phyloP scores from a whole-genome alignment of 2,113 vertebrate species.

The Larimichthys polyactis region DNA sequence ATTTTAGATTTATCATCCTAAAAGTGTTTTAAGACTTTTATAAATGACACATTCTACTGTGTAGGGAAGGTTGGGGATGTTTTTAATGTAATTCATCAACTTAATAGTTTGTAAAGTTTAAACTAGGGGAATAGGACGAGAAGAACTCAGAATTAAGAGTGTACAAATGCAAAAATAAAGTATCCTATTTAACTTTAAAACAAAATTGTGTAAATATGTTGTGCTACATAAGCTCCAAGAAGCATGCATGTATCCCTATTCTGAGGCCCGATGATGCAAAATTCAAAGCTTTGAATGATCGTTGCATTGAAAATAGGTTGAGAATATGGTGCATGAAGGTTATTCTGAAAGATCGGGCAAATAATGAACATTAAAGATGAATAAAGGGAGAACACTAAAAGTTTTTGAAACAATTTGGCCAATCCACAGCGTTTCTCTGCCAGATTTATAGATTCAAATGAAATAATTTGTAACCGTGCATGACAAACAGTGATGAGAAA shows the following conservation, averaged over 20 bases:
- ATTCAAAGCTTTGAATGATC: background rate
- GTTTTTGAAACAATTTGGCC: too few species aligned
- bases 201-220: background rate
- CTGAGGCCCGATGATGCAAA: background rate
- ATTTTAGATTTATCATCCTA: background rate
- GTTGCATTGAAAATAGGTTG: too few species aligned
- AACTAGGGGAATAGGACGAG: background rate
- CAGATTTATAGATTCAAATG: background rate
- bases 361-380: background rate
- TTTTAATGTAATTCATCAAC: background rate
- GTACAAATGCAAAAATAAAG: background rate
- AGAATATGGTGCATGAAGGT: too few species aligned
- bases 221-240: background rate
- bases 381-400: background rate
- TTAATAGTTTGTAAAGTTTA: background rate
- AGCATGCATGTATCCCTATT: background rate
- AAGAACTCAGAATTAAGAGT: background rate
- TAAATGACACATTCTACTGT: background rate
- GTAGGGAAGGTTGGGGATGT: background rate
- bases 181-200: background rate
- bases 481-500: background rate
- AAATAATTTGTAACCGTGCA: background rate
- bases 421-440: background rate
- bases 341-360: background rate
- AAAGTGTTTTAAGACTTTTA: background rate